A percentile compares a stretch with the other conserved stretches of the same genome.
These are phyloP conservation scores for Cynocephalus volans DNA, from an alignment of 2,113 vertebrate species.

Conservation along the genomic window DNA sequence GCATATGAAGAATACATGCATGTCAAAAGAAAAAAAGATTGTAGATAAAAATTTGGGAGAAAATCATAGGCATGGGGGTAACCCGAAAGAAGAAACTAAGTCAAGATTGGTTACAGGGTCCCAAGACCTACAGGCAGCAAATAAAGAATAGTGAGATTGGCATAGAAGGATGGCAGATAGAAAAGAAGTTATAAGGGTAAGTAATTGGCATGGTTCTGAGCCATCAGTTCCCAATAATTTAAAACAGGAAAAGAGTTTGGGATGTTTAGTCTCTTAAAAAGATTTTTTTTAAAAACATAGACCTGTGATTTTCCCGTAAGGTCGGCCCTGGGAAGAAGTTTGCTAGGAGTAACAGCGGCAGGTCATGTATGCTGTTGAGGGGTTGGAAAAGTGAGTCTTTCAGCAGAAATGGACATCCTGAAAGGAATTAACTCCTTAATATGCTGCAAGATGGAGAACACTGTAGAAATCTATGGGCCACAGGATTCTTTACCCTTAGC, in stretches of 20 bases:
- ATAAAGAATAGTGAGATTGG: background rate
- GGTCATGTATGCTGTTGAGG: background rate
- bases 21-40: background rate
- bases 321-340: background rate
- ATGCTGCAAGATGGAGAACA: background rate
- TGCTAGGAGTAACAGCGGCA: background rate
- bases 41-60: background rate
- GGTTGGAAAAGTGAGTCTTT: background rate
- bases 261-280: constrained; percentile 45
- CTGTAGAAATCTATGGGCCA: background rate
- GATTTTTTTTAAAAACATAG: too few relatives aligned
- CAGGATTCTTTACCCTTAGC: background rate
- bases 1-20: background rate
- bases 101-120: background rate
- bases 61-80: background rate
- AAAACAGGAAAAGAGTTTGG: constrained; percentile 29
- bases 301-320: background rate
- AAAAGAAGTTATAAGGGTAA: constrained; percentile 1
- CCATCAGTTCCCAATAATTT: constrained; percentile 1
- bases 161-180: background rate
- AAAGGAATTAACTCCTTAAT: constrained; percentile 5
- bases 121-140: background rate
- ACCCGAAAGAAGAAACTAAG: background rate
- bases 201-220: constrained; percentile 2
- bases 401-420: background rate